Conservation (phyloP, 2,113 vertebrate species). For the Pteruthius melanotis region DNA sequence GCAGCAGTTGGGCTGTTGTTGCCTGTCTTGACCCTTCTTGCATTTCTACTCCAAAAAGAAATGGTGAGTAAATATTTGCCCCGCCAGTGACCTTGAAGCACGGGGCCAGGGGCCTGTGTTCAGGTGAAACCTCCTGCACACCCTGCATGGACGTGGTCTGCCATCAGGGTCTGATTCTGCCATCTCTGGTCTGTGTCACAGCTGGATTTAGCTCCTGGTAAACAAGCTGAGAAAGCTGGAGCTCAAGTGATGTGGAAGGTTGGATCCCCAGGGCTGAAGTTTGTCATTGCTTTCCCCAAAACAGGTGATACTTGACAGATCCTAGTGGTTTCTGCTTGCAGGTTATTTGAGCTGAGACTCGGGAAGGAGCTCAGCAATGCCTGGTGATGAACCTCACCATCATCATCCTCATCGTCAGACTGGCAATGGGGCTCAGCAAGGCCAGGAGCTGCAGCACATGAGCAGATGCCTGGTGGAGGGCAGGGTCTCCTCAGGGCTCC, state of each 20-base stretch:
- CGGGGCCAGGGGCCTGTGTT: not conserved
- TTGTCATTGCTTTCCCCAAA: not conserved
- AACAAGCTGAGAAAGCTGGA: not conserved
- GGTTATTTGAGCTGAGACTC: not conserved
- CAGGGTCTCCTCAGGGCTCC: not conserved
- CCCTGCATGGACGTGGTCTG: not conserved
- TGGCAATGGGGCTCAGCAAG: not conserved
- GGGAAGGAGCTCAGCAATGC: not conserved
- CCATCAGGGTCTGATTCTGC: not conserved
- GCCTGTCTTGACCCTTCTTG: not conserved
- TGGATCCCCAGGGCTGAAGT: not conserved
- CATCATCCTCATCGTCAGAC: not conserved
- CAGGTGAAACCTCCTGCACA: not conserved
- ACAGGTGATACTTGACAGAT: not conserved
- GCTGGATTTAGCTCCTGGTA: not conserved
- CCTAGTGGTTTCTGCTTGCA: not conserved
- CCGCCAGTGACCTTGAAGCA: not conserved
- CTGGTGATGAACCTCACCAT: not conserved
- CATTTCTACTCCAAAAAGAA: not conserved
- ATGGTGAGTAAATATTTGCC: not conserved
- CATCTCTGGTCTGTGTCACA: not conserved
- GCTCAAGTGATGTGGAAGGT: not conserved
- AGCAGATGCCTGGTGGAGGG: not conserved
- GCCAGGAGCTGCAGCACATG: not conserved
- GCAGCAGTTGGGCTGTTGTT: rapidly evolving